These are phyloP conservation scores for Salvelinus sp. DNA, from an alignment of 2,113 vertebrate genomes.

Conservation along the genomic window DNA sequence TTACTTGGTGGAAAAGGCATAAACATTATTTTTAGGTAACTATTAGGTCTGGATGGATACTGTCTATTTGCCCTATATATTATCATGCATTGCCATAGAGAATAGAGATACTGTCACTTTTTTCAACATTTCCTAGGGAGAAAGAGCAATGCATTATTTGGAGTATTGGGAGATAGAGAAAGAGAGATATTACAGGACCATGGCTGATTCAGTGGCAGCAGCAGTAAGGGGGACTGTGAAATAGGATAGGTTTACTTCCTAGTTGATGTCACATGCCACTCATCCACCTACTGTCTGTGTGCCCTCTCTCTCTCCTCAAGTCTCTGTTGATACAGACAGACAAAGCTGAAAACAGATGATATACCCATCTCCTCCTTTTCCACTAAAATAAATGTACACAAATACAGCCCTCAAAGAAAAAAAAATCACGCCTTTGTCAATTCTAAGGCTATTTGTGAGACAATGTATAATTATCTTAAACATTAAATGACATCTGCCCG, in stretches of 20 bases:
- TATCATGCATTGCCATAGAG: neutral
- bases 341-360: neutral
- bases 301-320: neutral
- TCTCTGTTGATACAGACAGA: neutral
- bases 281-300: neutral
- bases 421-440: slow-evolving; percentile 52
- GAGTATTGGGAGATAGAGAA: neutral
- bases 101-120: neutral
- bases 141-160: neutral
- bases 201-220: neutral
- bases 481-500: slow-evolving; percentile 73
- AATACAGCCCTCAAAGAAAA: neutral
- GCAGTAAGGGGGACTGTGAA: slow-evolving; percentile 5
- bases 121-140: neutral
- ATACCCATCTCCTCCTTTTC: neutral
- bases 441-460: slow-evolving; percentile 76
- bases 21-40: slow-evolving; percentile 16
- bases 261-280: slow-evolving; percentile 4
- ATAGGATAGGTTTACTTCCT: slow-evolving; percentile 10
- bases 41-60: neutral
- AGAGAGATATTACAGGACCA: neutral
- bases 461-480: slow-evolving; percentile 76
- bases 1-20: slow-evolving; percentile 35
- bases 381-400: neutral
- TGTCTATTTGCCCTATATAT: neutral